These are phyloP conservation scores for Ceriagrion tenellum DNA, from an alignment of 2,888 invertebrate genomes.

Conservation along the genomic window DNA sequence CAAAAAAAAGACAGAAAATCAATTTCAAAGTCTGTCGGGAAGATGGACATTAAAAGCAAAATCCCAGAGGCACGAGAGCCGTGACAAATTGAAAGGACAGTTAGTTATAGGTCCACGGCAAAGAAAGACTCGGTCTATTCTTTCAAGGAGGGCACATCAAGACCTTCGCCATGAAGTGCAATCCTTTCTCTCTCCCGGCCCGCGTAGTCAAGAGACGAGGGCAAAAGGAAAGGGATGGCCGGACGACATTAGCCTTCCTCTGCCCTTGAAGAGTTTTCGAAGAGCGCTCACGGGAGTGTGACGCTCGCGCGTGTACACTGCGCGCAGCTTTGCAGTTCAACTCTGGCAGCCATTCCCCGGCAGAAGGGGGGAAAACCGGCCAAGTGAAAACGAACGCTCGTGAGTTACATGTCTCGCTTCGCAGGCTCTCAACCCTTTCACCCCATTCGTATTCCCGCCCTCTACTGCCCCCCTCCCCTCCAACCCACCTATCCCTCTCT, in stretches of 20 bases:
- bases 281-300: neutral
- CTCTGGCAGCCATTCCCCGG: neutral
- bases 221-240: neutral
- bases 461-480: neutral
- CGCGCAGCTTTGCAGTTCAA: neutral
- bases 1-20: too few species aligned
- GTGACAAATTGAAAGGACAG: too few species aligned
- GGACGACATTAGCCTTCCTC: constrained; percentile 11
- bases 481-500: too few species aligned
- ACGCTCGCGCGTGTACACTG: neutral
- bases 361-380: neutral
- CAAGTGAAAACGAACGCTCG: constrained; percentile 39
- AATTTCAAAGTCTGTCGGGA: too few species aligned
- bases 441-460: neutral
- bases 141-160: neutral
- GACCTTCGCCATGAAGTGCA: neutral
- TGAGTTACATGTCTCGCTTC: constrained; percentile 37
- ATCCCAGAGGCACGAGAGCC: too few species aligned
- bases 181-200: neutral
- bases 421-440: neutral
- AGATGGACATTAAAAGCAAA: too few species aligned
- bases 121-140: neutral
- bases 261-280: neutral
- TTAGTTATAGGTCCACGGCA: neutral
- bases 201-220: neutral